Percentiles rank a stretch among this genome's conserved stretches.
These are phyloP conservation scores for Augochlora pura DNA, from an alignment of 1,140 invertebrate species.

Conservation along the genomic window DNA sequence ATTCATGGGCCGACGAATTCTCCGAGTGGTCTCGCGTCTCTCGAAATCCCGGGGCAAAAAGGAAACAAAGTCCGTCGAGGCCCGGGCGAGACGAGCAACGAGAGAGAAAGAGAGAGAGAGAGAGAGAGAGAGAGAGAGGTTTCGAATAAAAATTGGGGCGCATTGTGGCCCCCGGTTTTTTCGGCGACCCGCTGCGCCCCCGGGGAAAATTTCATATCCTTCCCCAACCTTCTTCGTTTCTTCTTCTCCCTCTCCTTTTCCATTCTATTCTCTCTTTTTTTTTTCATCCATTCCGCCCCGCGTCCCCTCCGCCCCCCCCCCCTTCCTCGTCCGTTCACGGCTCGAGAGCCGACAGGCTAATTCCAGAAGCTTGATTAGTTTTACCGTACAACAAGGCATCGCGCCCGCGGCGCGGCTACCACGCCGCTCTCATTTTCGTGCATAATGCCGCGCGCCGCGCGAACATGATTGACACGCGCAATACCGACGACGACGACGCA, in stretches of 20 bases:
- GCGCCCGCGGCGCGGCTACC: constrained; percentile 8
- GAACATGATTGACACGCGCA: constrained; percentile 25
- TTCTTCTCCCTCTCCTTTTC: constrained; percentile 19
- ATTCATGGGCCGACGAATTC: constrained; percentile 64
- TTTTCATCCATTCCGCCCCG: constrained; percentile 2
- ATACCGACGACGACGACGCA: not conserved
- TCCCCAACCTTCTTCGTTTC: constrained; percentile 48
- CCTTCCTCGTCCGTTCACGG: too few species aligned
- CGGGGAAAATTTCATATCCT: constrained; percentile 66
- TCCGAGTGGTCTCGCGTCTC: constrained; percentile 14
- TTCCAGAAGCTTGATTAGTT: constrained; percentile 71
- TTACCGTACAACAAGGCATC: constrained; percentile 55
- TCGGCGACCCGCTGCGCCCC: constrained; percentile 56
- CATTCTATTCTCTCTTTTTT: not conserved
- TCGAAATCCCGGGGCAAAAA: constrained; percentile 48
- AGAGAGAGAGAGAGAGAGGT: too few species aligned
- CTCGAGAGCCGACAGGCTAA: constrained; percentile 46
- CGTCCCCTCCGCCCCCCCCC: constrained; percentile 37
- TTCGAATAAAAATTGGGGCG: constrained; percentile 68
- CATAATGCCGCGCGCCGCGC: constrained; percentile 1
- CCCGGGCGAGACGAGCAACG: constrained; percentile 38
- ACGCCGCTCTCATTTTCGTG: constrained; percentile 30
- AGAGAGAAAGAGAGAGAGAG: too few species aligned
- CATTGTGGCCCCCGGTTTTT: constrained; percentile 63
- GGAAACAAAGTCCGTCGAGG: constrained; percentile 41